phyloP scores from a whole-genome alignment of 2,797 vertebrate species.

The Distichodus sexfasciatus region DNA sequence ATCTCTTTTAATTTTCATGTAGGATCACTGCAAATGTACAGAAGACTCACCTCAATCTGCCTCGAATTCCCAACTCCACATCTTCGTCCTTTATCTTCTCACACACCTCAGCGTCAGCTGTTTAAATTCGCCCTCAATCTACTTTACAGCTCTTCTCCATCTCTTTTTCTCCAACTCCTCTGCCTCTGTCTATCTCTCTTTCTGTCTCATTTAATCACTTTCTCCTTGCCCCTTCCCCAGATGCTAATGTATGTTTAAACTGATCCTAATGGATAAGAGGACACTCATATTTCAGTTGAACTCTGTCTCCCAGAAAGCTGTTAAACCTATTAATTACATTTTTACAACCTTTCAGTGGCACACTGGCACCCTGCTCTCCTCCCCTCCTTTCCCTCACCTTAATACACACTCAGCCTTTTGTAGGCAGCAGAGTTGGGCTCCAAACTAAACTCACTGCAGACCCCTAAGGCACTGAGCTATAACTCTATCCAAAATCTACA shows the following conservation, averaged over 20 bases:
- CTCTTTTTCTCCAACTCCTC: too few species aligned
- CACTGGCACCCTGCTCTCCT: background rate
- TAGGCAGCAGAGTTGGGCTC: conserved; percentile 36
- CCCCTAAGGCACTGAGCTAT: conserved; percentile 1
- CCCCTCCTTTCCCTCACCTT: background rate
- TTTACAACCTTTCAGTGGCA: conserved; percentile 41
- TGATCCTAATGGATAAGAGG: conserved; percentile 17
- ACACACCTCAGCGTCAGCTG: too few species aligned
- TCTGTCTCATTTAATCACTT: background rate
- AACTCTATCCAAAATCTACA: conserved; percentile 8
- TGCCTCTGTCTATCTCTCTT: background rate
- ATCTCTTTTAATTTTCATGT: conserved; percentile 31
- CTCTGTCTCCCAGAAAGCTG: conserved; percentile 24
- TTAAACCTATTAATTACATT: conserved; percentile 50
- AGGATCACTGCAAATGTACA: too few species aligned
- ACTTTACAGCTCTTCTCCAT: background rate
- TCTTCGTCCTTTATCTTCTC: too few species aligned
- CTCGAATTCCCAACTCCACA: too few species aligned
- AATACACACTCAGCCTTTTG: conserved; percentile 55
- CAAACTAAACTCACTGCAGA: conserved; percentile 35
- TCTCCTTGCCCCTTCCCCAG: background rate
- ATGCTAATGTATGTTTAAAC: conserved; percentile 32
- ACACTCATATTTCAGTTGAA: conserved; percentile 20
- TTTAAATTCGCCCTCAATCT: too few species aligned
- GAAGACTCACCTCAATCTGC: too few species aligned